Percentiles rank a stretch among this genome's conserved stretches.
These are phyloP conservation scores for Caenorhabditis afra DNA, from an alignment of 2,888 invertebrate species.

Conservation along the genomic window DNA sequence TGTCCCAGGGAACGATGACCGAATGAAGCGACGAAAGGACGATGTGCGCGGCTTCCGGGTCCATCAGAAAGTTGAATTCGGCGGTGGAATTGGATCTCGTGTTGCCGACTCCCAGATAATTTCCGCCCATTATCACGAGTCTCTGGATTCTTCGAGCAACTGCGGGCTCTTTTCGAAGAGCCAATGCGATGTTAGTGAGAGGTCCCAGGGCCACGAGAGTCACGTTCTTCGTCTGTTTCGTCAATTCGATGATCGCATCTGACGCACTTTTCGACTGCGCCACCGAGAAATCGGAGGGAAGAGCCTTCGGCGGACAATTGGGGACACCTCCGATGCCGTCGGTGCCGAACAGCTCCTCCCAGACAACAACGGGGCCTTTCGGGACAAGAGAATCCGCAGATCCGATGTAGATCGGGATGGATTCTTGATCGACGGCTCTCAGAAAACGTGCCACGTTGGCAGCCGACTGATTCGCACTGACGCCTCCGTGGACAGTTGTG, in stretches of 20 bases:
- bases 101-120: slow-evolving; percentile 81
- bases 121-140: slow-evolving; percentile 79
- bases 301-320: slow-evolving; percentile 57
- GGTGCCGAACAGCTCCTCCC: slow-evolving; percentile 69
- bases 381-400: slow-evolving; percentile 72
- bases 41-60: slow-evolving; percentile 88
- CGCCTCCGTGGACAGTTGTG: slow-evolving; percentile 71
- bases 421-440: slow-evolving; percentile 63
- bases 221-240: slow-evolving; percentile 45
- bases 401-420: slow-evolving; percentile 76
- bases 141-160: slow-evolving; percentile 76
- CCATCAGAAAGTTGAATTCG: slow-evolving; percentile 88
- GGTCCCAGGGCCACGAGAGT: slow-evolving; percentile 79
- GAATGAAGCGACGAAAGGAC: slow-evolving; percentile 84
- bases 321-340: slow-evolving; percentile 74
- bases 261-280: slow-evolving; percentile 22
- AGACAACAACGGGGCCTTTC: slow-evolving; percentile 59
- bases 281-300: slow-evolving; percentile 10
- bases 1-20: slow-evolving; percentile 87
- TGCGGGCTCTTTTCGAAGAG: slow-evolving; percentile 81
- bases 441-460: slow-evolving; percentile 75
- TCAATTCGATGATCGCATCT: slow-evolving; percentile 48
- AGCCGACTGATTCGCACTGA: slow-evolving; percentile 72
- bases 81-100: slow-evolving; percentile 82
- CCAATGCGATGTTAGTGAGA: slow-evolving; percentile 82